Evolutionary conservation across 23 tunicate genomes (phyloP).

Genomic region (Corella eumyota): DNA sequence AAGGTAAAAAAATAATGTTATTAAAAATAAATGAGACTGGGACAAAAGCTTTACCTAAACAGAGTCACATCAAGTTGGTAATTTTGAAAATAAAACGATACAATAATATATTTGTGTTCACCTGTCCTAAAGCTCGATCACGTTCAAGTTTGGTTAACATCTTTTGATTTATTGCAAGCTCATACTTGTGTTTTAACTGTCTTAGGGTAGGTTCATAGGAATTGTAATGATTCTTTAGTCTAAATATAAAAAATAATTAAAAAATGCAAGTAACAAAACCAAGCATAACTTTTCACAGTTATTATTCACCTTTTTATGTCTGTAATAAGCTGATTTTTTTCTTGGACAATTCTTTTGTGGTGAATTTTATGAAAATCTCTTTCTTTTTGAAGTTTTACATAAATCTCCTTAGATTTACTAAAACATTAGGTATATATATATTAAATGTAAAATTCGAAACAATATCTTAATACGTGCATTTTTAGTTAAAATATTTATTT

Average conservation of each 20-base stretch:
- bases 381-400: conserved; percentile 80
- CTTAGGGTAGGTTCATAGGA: conserved; percentile 82
- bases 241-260: conserved; percentile 2
- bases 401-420: conserved; percentile 61
- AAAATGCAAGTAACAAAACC: neutral
- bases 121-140: conserved; percentile 89
- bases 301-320: conserved; percentile 74
- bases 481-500: too few species aligned
- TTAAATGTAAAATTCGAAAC: too few species aligned
- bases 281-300: too few species aligned
- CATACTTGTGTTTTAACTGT: conserved; percentile 76
- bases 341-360: conserved; percentile 90
- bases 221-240: conserved; percentile 76
- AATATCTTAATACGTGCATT: too few species aligned
- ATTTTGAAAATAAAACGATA: neutral
- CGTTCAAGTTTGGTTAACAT: conserved; percentile 87
- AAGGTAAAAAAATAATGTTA: neutral
- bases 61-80: neutral
- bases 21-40: neutral
- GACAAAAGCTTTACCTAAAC: neutral
- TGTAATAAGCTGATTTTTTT: conserved; percentile 78
- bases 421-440: neutral
- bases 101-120: neutral
- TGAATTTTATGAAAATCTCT: conserved; percentile 89
- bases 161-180: conserved; percentile 82